A percentile compares a stretch with the other conserved stretches of the same genome.
Conservation (phyloP, 2,113 vertebrate genomes). For the Brienomyrus longianalis region DNA sequence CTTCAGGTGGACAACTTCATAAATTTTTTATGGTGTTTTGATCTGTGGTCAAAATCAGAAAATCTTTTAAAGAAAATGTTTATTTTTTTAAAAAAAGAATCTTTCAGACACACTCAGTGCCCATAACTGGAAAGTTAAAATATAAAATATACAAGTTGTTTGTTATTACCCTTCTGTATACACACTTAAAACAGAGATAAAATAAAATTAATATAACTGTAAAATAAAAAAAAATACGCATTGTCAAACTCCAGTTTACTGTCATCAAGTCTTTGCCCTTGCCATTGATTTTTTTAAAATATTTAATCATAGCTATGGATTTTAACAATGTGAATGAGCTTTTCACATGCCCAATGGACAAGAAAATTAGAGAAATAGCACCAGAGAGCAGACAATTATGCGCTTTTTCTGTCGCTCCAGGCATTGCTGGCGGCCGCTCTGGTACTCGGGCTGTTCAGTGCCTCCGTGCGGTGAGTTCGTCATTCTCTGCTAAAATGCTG, state of each 20-base stretch:
- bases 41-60: background rate
- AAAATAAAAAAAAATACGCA: background rate
- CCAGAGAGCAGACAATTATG: background rate
- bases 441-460: background rate
- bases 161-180: background rate
- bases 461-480: background rate
- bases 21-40: background rate
- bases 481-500: background rate
- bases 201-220: background rate
- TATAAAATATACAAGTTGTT: background rate
- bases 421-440: background rate
- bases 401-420: background rate
- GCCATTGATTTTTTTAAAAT: background rate
- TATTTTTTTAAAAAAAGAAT: background rate
- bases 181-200: background rate
- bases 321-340: background rate
- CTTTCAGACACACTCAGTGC: background rate
- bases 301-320: background rate
- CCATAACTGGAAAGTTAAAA: background rate
- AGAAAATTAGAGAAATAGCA: background rate
- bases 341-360: background rate
- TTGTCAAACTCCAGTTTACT: background rate
- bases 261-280: background rate
- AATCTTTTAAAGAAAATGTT: background rate
- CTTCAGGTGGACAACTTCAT: background rate